phyloP scores from a whole-genome alignment of 2,113 vertebrate genomes.

The Jacana jacana region DNA sequence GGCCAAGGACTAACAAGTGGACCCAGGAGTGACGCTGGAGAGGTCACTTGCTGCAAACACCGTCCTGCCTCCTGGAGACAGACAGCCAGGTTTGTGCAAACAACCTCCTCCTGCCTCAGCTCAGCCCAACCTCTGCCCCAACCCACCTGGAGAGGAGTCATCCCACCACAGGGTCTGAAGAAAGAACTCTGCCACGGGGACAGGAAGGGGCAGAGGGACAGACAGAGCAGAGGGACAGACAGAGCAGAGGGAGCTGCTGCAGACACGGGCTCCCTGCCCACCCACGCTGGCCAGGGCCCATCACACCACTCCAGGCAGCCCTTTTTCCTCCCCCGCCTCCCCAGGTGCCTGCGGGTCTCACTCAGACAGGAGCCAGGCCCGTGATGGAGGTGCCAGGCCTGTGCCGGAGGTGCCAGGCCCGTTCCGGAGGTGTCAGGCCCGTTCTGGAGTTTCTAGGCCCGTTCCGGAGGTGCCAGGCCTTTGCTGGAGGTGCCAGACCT shows the following conservation, averaged over 20 bases:
- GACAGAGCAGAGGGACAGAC: too few relatives aligned
- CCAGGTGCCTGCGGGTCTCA: too few relatives aligned
- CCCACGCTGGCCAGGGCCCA: neutral
- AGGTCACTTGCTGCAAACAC: neutral
- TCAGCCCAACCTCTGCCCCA: too few relatives aligned
- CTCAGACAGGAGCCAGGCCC: neutral
- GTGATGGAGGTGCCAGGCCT: neutral
- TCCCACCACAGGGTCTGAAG: neutral
- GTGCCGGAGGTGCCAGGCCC: too few relatives aligned
- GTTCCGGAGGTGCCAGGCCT: too few relatives aligned
- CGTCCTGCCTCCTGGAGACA: neutral
- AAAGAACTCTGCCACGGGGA: rapidly evolving
- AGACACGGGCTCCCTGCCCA: neutral
- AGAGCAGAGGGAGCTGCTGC: neutral
- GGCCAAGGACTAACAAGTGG: neutral
- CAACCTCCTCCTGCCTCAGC: neutral
- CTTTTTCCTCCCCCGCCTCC: rapidly evolving
- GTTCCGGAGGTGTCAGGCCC: too few relatives aligned
- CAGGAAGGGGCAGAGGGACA: too few relatives aligned
- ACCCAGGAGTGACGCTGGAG: neutral
- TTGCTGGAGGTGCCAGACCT: too few relatives aligned
- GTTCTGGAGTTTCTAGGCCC: too few relatives aligned
- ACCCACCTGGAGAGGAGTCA: neutral
- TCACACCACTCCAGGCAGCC: neutral
- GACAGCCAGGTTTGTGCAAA: neutral